phyloP scores from a whole-genome alignment of 2,113 vertebrate genomes.

The Phrynosoma platyrhinos region DNA sequence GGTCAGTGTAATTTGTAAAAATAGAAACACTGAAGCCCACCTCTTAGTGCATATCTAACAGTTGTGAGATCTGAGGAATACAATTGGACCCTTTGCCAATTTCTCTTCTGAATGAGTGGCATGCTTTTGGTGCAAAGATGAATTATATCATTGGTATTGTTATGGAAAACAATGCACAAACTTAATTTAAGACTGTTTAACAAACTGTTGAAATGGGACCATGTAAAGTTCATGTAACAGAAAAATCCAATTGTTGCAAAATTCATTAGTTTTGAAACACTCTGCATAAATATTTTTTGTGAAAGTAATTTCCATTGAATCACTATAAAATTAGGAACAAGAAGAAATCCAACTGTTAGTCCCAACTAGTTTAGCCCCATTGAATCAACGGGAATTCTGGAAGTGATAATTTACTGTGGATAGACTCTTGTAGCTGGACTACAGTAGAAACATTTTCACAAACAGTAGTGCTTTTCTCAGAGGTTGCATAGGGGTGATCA shows the following conservation, averaged over 20 bases:
- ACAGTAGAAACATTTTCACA: too few relatives aligned
- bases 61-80: background rate
- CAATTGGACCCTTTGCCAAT: background rate
- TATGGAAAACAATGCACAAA: background rate
- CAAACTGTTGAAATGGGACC: background rate
- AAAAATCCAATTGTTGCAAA: background rate
- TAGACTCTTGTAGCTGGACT: too few relatives aligned
- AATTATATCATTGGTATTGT: background rate
- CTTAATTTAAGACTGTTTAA: background rate
- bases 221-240: background rate
- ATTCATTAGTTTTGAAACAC: background rate
- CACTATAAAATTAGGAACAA: too few relatives aligned
- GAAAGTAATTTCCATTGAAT: too few relatives aligned
- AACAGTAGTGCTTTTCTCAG: too few relatives aligned
- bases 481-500: too few relatives aligned
- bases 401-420: too few relatives aligned
- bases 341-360: too few relatives aligned
- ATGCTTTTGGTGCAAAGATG: background rate
- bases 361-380: too few relatives aligned
- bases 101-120: slow-evolving; percentile 2
- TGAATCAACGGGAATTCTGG: too few relatives aligned
- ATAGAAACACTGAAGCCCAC: background rate
- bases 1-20: background rate
- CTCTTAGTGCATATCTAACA: background rate
- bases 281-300: background rate